These are phyloP conservation scores for Silurus asotus DNA, from an alignment of 2,113 vertebrate genomes.

Conservation along the genomic window DNA sequence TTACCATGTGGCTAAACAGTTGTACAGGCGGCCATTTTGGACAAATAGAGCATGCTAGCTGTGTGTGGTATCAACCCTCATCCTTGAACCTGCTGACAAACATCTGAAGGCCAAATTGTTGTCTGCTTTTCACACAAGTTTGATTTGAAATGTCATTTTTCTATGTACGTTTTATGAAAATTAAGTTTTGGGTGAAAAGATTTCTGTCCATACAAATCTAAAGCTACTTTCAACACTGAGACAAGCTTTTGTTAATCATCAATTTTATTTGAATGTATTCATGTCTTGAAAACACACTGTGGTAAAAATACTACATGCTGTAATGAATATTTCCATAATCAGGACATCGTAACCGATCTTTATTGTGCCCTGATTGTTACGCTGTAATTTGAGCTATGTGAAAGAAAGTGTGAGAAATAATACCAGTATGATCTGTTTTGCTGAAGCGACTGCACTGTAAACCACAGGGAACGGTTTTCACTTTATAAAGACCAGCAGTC, in stretches of 20 bases:
- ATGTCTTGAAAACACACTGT: not conserved
- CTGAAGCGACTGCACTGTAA: slow-evolving; percentile 34
- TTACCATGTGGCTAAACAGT: not conserved
- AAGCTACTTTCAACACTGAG: not conserved
- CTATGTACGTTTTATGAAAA: not conserved
- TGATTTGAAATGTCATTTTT: not conserved
- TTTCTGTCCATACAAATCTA: not conserved
- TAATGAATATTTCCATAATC: not conserved
- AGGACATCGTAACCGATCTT: not conserved
- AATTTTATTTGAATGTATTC: not conserved
- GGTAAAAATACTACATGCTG: not conserved
- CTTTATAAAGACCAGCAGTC: not conserved
- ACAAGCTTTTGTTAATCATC: not conserved
- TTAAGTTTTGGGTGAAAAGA: not conserved
- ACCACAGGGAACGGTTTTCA: slow-evolving; percentile 5
- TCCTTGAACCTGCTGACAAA: not conserved
- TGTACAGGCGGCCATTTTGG: not conserved
- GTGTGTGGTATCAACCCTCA: not conserved
- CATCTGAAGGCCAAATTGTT: not conserved
- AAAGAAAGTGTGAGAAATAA: not conserved
- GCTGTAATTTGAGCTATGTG: not conserved
- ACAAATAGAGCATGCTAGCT: not conserved
- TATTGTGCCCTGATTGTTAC: not conserved
- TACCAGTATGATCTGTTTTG: not conserved
- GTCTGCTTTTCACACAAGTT: too few species aligned